phyloP scores from a whole-genome alignment of 37 sponge, comb jelly and placozoan species.

The Oopsacas minuta region DNA sequence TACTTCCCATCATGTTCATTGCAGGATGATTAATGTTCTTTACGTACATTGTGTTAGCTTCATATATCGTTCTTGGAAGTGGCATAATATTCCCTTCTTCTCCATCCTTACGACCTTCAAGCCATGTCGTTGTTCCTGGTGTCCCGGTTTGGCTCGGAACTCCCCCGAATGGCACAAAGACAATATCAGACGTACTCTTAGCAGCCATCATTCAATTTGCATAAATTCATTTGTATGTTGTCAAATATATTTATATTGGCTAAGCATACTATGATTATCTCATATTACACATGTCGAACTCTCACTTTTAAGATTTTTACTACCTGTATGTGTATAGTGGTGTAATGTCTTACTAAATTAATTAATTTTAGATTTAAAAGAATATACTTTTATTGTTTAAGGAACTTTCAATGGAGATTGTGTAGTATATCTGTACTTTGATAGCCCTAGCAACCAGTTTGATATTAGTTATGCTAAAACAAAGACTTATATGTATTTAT shows the following conservation, averaged over 20 bases:
- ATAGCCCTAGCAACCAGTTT: too few relatives aligned
- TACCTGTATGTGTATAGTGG: too few relatives aligned
- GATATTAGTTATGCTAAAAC: too few relatives aligned
- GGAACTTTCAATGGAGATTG: too few relatives aligned
- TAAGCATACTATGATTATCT: neutral
- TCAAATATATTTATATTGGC: neutral
- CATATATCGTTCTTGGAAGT: neutral
- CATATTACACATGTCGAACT: neutral
- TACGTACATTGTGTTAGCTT: slow-evolving; percentile 11
- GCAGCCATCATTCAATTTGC: neutral
- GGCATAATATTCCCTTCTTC: neutral
- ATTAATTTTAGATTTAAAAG: too few relatives aligned
- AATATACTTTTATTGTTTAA: too few relatives aligned
- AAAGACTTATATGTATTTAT: too few relatives aligned
- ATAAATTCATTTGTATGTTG: neutral
- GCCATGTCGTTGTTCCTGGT: neutral
- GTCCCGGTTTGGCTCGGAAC: neutral
- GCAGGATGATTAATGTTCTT: slow-evolving; percentile 9
- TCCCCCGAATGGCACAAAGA: neutral
- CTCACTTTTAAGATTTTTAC: neutral
- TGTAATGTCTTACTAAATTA: neutral
- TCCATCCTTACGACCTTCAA: neutral
- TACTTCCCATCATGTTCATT: slow-evolving; percentile 11
- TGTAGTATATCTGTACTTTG: too few relatives aligned
- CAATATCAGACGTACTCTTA: neutral